A percentile compares a stretch with the other conserved stretches of the same genome.
Conservation (phyloP, 2,797 vertebrate genomes). For the Sebastes oblongus region DNA sequence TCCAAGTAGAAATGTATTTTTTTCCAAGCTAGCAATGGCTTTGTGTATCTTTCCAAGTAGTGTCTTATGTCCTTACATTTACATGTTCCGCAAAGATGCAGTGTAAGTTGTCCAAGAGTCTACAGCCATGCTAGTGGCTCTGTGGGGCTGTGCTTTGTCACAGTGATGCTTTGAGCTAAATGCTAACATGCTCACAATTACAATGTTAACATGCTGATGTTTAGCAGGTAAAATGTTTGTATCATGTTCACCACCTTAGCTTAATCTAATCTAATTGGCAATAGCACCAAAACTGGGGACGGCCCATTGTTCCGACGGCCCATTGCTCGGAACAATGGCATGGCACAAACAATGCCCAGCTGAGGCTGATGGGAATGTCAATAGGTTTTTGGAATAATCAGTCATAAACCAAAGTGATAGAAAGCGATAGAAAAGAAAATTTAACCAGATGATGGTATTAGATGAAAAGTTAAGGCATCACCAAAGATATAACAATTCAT, state of each 20-base stretch:
- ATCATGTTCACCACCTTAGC: not conserved
- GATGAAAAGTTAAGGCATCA: too few species aligned
- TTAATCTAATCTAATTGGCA: not conserved
- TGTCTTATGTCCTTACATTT: too few species aligned
- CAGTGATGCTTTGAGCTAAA: not conserved
- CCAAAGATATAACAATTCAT: too few species aligned
- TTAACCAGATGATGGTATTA: too few species aligned
- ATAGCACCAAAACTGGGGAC: too few species aligned
- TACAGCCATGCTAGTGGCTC: too few species aligned
- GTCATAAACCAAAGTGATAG: too few species aligned
- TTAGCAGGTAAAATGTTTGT: not conserved
- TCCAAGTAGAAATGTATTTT: not conserved
- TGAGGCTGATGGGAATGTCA: not conserved
- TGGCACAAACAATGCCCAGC: not conserved
- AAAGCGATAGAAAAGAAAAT: too few species aligned
- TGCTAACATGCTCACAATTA: not conserved
- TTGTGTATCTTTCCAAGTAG: too few species aligned
- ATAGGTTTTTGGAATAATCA: not conserved
- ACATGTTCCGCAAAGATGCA: too few species aligned
- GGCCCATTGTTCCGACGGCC: too few species aligned
- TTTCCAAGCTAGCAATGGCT: not conserved
- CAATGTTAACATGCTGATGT: not conserved
- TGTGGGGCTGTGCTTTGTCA: not conserved
- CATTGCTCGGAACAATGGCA: not conserved
- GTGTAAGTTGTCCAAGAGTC: too few species aligned